Evolutionary conservation across 2,888 invertebrate species (phyloP).

Genomic region (Oegoconia quadripuncta): DNA sequence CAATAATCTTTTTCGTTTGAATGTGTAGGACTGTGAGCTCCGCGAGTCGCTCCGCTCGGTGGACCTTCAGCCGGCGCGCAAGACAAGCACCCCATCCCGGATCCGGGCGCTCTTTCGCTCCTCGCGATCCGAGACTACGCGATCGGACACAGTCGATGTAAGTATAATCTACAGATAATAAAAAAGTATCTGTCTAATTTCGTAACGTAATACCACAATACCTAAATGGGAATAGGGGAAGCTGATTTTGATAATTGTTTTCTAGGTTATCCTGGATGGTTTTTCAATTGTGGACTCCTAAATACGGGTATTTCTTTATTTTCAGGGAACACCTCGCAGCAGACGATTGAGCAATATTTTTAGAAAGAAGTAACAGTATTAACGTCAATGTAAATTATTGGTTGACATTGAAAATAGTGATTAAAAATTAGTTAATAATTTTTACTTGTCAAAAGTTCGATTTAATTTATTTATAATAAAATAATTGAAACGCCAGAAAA

Average conservation of each 20-base stretch:
- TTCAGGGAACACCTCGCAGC: conserved; percentile 74
- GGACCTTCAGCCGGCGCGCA: conserved; percentile 62
- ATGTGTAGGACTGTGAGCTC: conserved; percentile 76
- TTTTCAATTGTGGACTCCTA: background rate
- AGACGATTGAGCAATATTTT: conserved; percentile 72
- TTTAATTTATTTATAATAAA: too few species aligned
- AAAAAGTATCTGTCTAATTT: too few species aligned
- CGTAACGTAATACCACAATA: too few species aligned
- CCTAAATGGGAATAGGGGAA: too few species aligned
- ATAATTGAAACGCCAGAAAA: too few species aligned
- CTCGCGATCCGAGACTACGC: too few species aligned
- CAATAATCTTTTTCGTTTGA: too few species aligned
- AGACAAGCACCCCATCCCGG: conserved; percentile 83
- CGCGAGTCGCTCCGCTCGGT: conserved; percentile 77
- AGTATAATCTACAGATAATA: too few species aligned
- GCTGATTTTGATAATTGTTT: too few species aligned
- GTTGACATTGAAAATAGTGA: conserved; percentile 24
- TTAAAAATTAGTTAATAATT: conserved; percentile 43
- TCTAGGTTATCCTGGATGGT: too few species aligned
- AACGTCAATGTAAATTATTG: conserved; percentile 22
- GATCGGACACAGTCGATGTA: conserved; percentile 70
- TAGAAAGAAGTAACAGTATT: conserved; percentile 50
- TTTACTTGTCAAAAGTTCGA: conserved; percentile 20
- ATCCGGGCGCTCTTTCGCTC: conserved; percentile 80
- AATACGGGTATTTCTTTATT: conserved; percentile 21